Conservation (phyloP, 2,113 vertebrate genomes). For the Poeciliopsis prolifica region DNA sequence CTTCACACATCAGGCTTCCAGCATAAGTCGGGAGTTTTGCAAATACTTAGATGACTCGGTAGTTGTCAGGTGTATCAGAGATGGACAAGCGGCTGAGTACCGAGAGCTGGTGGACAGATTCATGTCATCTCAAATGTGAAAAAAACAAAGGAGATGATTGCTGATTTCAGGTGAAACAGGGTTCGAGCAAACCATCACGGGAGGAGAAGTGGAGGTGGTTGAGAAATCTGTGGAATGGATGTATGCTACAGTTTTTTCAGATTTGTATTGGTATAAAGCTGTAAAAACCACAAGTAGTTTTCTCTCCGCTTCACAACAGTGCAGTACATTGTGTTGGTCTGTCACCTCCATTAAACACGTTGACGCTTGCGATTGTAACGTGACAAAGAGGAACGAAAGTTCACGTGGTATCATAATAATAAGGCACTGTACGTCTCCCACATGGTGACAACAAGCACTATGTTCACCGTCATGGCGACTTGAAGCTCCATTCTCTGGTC, state of each 20-base stretch:
- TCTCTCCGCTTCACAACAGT: neutral
- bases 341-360: neutral
- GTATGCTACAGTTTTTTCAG: neutral
- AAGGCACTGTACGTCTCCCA: neutral
- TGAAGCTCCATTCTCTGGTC: conserved; percentile 1
- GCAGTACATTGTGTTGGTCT: neutral
- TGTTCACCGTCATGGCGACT: neutral
- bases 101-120: no score
- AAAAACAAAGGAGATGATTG: no score
- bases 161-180: no score
- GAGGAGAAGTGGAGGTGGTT: no score
- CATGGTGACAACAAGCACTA: neutral
- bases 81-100: no score
- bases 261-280: neutral
- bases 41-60: no score
- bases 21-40: no score
- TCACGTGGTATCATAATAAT: neutral
- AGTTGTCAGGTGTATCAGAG: no score
- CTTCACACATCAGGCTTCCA: no score
- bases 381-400: neutral
- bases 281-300: neutral
- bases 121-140: no score
- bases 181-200: no score
- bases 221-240: neutral
- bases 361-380: neutral